Base-by-base conservation (phyloP, 2,797 vertebrate species). In the Siniperca undulata region DNA sequence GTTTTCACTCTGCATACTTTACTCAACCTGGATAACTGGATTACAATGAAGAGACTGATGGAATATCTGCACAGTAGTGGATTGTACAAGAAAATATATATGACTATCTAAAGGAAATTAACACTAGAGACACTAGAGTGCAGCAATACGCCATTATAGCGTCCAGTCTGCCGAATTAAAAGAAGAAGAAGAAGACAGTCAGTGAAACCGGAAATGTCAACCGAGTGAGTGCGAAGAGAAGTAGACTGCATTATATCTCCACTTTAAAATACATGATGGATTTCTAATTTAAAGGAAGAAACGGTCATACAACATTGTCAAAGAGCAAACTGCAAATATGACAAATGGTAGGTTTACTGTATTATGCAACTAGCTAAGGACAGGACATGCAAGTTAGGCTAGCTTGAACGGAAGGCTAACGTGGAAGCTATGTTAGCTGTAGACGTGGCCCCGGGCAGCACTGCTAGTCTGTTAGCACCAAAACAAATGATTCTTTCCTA, bases 321-420 rank as follows among this genome's bases (percentile, higher is more conserved):
- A 75, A 84, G 73, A 82, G 52, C 77, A 88, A 89, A 50, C 83
- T 80, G 92, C 88, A 74, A 95, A 86, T 12, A 96, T 96, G 96
- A 96, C 96, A 80, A 96, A 96, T 85, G 96, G 96, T 96, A 93
- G 36, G 95, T 90, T 60, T 22, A 2, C 34, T 38, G 52, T 24
- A 30, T 59, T 50, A 3, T 60, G 52, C 14, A 42, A 53, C 42
- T 50, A n/a, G 36, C 59, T 55, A 2, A 61, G 4, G 44, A 24
- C 17, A 38, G 20, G 40, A 46, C 70, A 10, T 56, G 52, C 5
- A 66, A 77, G 82, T 88, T 67, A 9, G 53, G 76, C 77, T 70
- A 75, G 71, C 81, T 77, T 19, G 30, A 17, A 16, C 17, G 60
- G 65, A 16, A 78, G 65, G 91, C 89, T 87, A 83, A 83, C 53